phyloP scores from a whole-genome alignment of 1,140 invertebrate genomes.

The Calephelis nemesis region DNA sequence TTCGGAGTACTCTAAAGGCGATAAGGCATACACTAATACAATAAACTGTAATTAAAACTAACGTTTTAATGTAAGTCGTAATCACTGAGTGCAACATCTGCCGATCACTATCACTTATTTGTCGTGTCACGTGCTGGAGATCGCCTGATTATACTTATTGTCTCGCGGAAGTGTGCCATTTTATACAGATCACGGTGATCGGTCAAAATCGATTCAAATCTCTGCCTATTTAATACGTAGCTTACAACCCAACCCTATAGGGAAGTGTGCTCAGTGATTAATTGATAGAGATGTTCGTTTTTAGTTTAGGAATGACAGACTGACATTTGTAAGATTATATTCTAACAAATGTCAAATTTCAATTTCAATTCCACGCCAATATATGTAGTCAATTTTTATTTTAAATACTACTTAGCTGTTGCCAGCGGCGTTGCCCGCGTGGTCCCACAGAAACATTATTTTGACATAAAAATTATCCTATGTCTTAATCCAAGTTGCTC shows the following conservation, averaged over 20 bases:
- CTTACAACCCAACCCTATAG: constrained; percentile 35
- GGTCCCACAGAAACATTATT: too few relatives aligned
- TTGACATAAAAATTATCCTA: too few relatives aligned
- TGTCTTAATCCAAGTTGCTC: too few relatives aligned
- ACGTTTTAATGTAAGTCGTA: constrained; percentile 4
- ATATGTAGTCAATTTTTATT: too few relatives aligned
- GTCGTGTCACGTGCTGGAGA: constrained; percentile 65
- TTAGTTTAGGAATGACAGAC: background rate
- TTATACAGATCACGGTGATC: constrained; percentile 60
- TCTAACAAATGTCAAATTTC: background rate
- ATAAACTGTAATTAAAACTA: constrained; percentile 3
- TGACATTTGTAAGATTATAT: background rate
- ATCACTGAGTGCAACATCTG: constrained; percentile 52
- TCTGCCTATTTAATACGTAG: constrained; percentile 64
- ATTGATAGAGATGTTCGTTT: constrained; percentile 14
- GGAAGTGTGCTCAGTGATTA: constrained; percentile 40
- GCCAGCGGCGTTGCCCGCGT: too few relatives aligned
- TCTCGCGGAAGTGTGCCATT: constrained; percentile 49
- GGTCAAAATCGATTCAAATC: constrained; percentile 70
- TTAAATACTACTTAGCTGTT: too few relatives aligned
- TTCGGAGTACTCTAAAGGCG: too few relatives aligned
- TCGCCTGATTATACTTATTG: constrained; percentile 66
- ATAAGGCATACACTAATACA: background rate
- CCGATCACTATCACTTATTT: constrained; percentile 66
- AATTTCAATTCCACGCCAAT: background rate